These are phyloP conservation scores for Gymnogyps californianus DNA, from an alignment of 2,113 vertebrate genomes.

Conservation along the genomic window DNA sequence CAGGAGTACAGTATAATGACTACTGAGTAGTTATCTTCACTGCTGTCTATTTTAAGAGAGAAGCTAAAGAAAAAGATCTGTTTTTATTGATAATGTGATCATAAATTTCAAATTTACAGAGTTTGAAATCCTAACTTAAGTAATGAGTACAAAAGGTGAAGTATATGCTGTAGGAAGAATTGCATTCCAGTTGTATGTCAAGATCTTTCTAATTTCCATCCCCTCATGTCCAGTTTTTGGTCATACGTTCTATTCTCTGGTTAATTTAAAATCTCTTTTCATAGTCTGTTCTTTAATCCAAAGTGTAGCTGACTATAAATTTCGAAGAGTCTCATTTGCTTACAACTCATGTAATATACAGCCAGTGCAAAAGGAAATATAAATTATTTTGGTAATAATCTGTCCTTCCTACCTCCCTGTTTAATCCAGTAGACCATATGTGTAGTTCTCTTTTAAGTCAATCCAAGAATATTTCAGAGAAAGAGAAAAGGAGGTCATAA, in stretches of 20 bases:
- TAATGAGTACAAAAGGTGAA: not conserved
- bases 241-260: not conserved
- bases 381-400: slow-evolving; percentile 66
- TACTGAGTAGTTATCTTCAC: not conserved
- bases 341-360: slow-evolving; percentile 30
- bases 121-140: not conserved
- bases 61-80: not conserved
- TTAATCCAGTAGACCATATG: slow-evolving; percentile 68
- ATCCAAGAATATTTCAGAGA: slow-evolving; percentile 70
- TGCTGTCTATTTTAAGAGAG: not conserved
- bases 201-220: not conserved
- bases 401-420: slow-evolving; percentile 27
- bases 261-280: not conserved
- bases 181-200: not conserved
- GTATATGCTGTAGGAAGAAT: not conserved
- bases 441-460: slow-evolving; percentile 68
- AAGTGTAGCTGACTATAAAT: slow-evolving; percentile 13
- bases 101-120: not conserved
- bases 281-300: slow-evolving; percentile 11
- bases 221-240: not conserved
- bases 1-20: not conserved
- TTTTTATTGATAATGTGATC: not conserved
- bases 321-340: not conserved
- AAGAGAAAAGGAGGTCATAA: slow-evolving; percentile 59
- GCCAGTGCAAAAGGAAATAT: slow-evolving; percentile 53